phyloP scores from a whole-genome alignment of 2,113 vertebrate genomes.

The Podiceps cristatus region DNA sequence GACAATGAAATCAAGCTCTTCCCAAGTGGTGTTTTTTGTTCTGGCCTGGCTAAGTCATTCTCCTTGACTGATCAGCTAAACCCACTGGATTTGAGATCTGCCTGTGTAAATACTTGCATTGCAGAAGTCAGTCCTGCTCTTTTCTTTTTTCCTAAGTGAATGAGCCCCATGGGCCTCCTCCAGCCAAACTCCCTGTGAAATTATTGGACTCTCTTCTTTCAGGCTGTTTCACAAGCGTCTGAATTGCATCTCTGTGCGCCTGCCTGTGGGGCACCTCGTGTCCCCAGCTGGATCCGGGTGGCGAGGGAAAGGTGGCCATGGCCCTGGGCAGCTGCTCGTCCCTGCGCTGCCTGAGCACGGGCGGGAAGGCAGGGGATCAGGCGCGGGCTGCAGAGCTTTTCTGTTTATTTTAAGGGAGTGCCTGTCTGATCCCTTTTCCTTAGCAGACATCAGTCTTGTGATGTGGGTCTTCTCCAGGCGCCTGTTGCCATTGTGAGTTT shows the following conservation, averaged over 20 bases:
- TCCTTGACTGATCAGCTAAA: conserved; percentile 40
- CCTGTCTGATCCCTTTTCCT: not conserved
- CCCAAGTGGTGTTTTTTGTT: conserved; percentile 53
- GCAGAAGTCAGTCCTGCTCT: conserved; percentile 15
- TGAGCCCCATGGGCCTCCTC: not conserved
- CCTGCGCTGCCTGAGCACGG: fast-evolving
- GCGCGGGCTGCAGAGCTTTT: not conserved
- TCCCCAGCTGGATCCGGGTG: not conserved
- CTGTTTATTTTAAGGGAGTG: not conserved
- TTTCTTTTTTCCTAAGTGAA: not conserved
- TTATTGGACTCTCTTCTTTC: not conserved
- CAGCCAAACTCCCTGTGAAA: not conserved
- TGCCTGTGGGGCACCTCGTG: fast-evolving
- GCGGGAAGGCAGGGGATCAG: not conserved
- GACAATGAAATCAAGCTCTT: conserved; percentile 59
- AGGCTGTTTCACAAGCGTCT: not conserved
- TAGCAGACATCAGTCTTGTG: not conserved
- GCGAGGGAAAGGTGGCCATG: not conserved
- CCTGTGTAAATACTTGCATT: conserved; percentile 26
- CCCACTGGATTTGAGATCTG: conserved; percentile 45
- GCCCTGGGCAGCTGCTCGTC: not conserved
- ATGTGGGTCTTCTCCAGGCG: not conserved
- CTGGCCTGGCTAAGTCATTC: conserved; percentile 37
- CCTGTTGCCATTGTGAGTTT: not conserved
- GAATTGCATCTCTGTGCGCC: not conserved